Evolutionary conservation across 2,888 invertebrate genomes (phyloP), one percentile per base, ranked within the genome.

Genomic region (Amphiduros pacificus): DNA sequence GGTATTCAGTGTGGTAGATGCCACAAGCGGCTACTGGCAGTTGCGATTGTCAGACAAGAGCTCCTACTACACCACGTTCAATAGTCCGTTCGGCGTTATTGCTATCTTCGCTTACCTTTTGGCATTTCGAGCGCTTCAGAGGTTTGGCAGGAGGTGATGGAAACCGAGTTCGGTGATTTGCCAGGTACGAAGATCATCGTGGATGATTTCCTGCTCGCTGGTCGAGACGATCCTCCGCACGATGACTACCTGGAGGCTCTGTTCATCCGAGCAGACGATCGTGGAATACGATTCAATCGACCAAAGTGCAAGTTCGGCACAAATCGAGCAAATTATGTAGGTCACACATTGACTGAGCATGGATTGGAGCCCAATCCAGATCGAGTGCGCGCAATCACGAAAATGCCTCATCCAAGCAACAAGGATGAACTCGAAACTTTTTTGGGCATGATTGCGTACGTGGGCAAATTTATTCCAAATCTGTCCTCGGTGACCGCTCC

Each of bases 1-100:
- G 28, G 27, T 49, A 3, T 71, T 72, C 41, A 63, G 65, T 11
- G 64, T 61, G 22, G 31, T 67, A 2, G 70, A 71, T 53, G 60
- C 67, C 2, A 40, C 59, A 9, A 56, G 58, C 24, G 59, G 58
- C 1, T 64, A 50, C 28, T 61, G 55, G 50, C 61, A 57, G n/a
- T 2, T 61, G 17, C 1, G 20, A 51, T 55, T 70, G 17, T 44
- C 53, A 3, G 61, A 64, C 5, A 61, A 60, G 22, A 63, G 29
- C 0, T 55, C 59, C 6, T 26, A 56, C 27, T 60, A 69, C 2
- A 61, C 62, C 1, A 69, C 69, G n/a, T 69, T 69, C 49, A 64
- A 63, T 31, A 66, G 61, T 24, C 41, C 40, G n/a, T 68, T 55
- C 32, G 68, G 2, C 51, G 66, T 20, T 69, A 66, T 31, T 41